Conservation (phyloP, 1,140 invertebrate genomes). For the Eriocheir sinensis region DNA sequence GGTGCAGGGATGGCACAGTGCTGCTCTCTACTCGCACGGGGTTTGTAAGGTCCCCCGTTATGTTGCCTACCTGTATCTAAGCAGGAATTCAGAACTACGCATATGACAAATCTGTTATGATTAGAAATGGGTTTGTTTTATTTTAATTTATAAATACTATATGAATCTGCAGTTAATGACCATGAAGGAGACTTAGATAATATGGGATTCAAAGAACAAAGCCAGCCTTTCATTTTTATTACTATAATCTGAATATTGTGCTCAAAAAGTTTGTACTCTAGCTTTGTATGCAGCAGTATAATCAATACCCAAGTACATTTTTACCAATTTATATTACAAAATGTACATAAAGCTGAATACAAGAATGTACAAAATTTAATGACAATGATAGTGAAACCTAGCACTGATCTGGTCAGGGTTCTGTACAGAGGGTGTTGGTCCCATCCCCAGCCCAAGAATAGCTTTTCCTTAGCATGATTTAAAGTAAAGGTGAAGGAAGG, state of each 20-base stretch:
- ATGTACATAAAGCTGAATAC: no score
- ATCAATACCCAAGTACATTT: no score
- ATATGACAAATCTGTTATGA: no score
- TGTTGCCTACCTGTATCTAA: no score
- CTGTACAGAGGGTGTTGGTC: neutral
- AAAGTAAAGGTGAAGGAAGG: neutral
- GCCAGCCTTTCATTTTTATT: neutral
- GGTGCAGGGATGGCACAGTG: no score
- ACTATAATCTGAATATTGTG: neutral
- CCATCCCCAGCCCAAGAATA: slow-evolving; percentile 2
- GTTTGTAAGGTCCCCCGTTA: no score
- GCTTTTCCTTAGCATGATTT: neutral
- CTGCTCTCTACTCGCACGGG: no score
- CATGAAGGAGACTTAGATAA: neutral
- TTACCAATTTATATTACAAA: no score
- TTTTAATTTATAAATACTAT: no score
- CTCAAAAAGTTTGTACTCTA: slow-evolving; percentile 26
- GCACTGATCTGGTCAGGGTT: neutral
- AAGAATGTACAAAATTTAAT: neutral
- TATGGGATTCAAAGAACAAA: neutral
- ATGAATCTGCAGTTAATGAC: no score
- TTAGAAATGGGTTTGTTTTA: no score
- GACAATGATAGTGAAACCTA: neutral
- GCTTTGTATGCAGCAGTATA: neutral
- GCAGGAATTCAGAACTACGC: no score